Percentiles rank a stretch among this genome's conserved stretches.
These are phyloP conservation scores for Saguinus midas DNA, from an alignment of 2,113 vertebrate species.

Conservation along the genomic window DNA sequence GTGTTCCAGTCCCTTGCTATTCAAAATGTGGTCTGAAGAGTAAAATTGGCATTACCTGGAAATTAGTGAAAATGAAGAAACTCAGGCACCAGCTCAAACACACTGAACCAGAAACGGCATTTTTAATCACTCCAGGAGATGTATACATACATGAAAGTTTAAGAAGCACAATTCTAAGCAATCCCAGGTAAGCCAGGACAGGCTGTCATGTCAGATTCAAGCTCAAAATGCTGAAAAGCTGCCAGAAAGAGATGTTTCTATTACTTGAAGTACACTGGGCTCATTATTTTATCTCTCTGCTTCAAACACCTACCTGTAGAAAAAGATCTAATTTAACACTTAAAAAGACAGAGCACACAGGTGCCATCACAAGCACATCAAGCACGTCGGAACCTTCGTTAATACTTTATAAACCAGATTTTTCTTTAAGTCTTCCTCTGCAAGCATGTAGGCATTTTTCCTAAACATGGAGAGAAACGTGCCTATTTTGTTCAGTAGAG, in stretches of 20 bases:
- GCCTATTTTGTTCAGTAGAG: not conserved
- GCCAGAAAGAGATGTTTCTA: slow-evolving; percentile 41
- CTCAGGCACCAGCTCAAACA: not conserved
- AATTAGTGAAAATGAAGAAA: not conserved
- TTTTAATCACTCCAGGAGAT: not conserved
- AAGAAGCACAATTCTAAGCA: not conserved
- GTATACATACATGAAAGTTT: not conserved
- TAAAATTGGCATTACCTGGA: not conserved
- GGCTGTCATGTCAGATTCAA: not conserved
- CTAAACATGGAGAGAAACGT: not conserved
- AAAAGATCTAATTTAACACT: slow-evolving; percentile 33
- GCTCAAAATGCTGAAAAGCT: slow-evolving; percentile 25
- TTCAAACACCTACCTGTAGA: not conserved
- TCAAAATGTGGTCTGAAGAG: not conserved
- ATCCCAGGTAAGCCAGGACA: slow-evolving; percentile 25
- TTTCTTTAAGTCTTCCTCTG: not conserved
- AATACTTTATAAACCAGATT: not conserved
- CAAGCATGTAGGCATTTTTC: not conserved
- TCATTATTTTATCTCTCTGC: not conserved
- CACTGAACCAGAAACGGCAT: not conserved
- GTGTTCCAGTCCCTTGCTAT: not conserved
- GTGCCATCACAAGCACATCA: not conserved
- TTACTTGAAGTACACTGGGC: not conserved
- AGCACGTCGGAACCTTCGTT: not conserved
- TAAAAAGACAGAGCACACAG: not conserved